Evolutionary conservation across 2,113 vertebrate genomes (phyloP).

Genomic region (Elephantulus edwardii): DNA sequence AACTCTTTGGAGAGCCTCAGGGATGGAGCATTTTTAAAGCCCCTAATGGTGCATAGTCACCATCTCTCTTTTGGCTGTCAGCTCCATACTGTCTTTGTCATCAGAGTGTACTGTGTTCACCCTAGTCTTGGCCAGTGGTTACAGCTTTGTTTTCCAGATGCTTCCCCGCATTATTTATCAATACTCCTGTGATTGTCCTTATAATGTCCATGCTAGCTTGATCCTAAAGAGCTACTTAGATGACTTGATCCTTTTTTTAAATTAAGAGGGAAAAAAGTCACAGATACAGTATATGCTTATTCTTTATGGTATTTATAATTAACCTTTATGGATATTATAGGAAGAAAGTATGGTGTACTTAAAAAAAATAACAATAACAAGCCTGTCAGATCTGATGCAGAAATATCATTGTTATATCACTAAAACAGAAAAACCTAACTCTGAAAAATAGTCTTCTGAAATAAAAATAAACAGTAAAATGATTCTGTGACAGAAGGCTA

Average conservation of each 20-base stretch:
- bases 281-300: neutral
- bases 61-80: neutral
- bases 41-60: neutral
- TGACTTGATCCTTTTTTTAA: neutral
- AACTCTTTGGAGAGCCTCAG: neutral
- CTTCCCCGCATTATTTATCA: neutral
- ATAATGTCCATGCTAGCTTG: neutral
- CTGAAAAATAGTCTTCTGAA: slow-evolving; percentile 45
- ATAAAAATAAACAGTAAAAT: slow-evolving; percentile 61
- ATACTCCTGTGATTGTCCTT: neutral
- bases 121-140: neutral
- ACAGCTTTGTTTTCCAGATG: neutral
- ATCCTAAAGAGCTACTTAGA: neutral
- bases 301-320: neutral
- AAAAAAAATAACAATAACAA: neutral
- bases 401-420: slow-evolving; percentile 8
- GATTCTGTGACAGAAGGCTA: slow-evolving; percentile 39
- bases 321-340: neutral
- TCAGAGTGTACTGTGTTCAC: neutral
- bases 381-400: neutral
- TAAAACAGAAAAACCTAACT: slow-evolving; percentile 14
- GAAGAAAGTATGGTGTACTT: slow-evolving; percentile 18
- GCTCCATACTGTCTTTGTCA: neutral
- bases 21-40: slow-evolving; percentile 9
- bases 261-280: neutral